Conservation (phyloP, 2,888 invertebrate species). For the Steromphala cineraria region DNA sequence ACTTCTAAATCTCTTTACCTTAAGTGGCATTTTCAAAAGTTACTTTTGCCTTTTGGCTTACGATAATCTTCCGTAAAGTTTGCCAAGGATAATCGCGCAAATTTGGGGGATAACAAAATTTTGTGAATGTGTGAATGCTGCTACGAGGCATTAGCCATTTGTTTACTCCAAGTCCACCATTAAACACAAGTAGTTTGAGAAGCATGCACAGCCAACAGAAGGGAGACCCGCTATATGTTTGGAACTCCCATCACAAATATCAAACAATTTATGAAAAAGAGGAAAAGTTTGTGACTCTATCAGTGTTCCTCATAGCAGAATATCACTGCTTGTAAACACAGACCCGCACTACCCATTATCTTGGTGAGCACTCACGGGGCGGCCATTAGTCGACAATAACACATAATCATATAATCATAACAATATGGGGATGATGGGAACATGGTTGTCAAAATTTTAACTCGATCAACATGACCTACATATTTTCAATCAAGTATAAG, state of each 20-base stretch:
- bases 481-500: too few species aligned
- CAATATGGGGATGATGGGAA: not conserved
- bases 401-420: not conserved
- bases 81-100: not conserved
- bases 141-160: not conserved
- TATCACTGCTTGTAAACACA: not conserved
- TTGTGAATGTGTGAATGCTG: not conserved
- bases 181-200: not conserved
- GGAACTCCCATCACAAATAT: not conserved
- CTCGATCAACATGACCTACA: too few species aligned
- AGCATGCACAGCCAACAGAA: not conserved
- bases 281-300: not conserved
- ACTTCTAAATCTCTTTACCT: not conserved
- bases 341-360: not conserved
- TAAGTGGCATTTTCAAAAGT: not conserved
- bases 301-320: not conserved
- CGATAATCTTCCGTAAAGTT: not conserved
- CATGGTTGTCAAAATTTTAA: not conserved
- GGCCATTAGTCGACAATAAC: not conserved
- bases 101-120: conserved; percentile 1
- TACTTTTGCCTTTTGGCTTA: not conserved
- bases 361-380: not conserved
- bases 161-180: not conserved
- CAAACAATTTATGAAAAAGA: not conserved
- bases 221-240: not conserved